Evolutionary conservation across 2,113 vertebrate species (phyloP), one percentile per base, ranked within the genome.

Genomic region (Coracopsis vasa): DNA sequence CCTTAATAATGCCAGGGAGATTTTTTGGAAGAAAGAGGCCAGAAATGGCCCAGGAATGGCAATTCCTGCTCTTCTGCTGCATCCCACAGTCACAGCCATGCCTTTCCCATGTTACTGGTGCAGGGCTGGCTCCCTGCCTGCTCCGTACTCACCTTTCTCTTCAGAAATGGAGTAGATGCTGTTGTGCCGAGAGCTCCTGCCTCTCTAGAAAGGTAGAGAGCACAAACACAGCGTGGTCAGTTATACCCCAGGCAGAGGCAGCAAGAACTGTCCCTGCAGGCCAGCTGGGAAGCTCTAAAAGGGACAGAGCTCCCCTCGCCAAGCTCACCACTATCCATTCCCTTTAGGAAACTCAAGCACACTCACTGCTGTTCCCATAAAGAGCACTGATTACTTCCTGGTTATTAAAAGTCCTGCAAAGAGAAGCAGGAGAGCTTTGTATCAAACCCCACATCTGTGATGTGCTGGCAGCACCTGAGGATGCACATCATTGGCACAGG

Each of bases 101-200:
- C 10, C 21, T 28, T 44, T 11, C 45, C 50, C 27, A 8, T 2
- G 1, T 6, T 7, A 0, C 7, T 7, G 2, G 10, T 17, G 33
- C 20, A 35, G 13, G 25, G 44, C 15, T 19, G 51, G 4, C 61
- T 27, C 56, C 27, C 51, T 35, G 27, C 16, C 13, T 5, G 48
- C 45, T 8, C 47, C n/a, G 10, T 17, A 19, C 96, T 95, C 95
- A 97, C 97, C 96, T 86, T 61, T 95, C 20, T 97, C 95, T 31
- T 84, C 97, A 31, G 96, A 56, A 25, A 92, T 9, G 0, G 84
- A 93, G 69, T 96, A 95, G 86, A 96, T 86, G 89, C 96, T 97
- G 96, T 91, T 96, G 79, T 97, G 71, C 28, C 89, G 81, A 9
- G 97, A 97, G 95, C 65, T 83, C 79, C 80, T 86, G 53, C 94